These are phyloP conservation scores for Euphonia xanthogaster DNA, from an alignment of 2,797 vertebrate genomes.

Conservation along the genomic window DNA sequence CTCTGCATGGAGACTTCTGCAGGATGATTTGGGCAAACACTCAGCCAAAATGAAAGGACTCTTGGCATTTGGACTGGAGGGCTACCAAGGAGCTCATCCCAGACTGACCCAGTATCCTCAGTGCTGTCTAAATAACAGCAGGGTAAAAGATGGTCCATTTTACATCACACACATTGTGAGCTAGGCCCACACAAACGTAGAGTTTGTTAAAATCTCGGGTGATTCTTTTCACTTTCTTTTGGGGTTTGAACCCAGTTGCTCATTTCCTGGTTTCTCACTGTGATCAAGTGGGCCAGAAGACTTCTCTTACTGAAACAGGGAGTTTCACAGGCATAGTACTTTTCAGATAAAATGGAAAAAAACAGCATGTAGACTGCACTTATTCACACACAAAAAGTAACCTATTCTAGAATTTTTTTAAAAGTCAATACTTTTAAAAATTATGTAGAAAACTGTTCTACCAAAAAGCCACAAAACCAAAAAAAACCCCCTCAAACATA, in stretches of 20 bases:
- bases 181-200: not conserved
- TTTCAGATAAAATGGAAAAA: not conserved
- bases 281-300: not conserved
- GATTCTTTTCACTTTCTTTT: not conserved
- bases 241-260: not conserved
- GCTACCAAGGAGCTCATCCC: not conserved
- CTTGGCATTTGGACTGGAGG: not conserved
- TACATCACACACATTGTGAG: not conserved
- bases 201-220: not conserved
- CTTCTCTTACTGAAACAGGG: not conserved
- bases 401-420: not conserved
- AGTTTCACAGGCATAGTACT: not conserved
- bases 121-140: not conserved
- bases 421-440: not conserved
- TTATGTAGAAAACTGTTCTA: not conserved
- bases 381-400: not conserved
- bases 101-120: not conserved
- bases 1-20: accelerated
- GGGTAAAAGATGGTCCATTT: not conserved
- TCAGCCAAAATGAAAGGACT: not conserved
- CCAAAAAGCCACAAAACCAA: not conserved
- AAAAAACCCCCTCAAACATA: not conserved
- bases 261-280: not conserved
- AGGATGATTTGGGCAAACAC: not conserved
- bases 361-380: not conserved